These are phyloP conservation scores for Clostera curtula DNA, from an alignment of 2,888 invertebrate species.

Conservation along the genomic window DNA sequence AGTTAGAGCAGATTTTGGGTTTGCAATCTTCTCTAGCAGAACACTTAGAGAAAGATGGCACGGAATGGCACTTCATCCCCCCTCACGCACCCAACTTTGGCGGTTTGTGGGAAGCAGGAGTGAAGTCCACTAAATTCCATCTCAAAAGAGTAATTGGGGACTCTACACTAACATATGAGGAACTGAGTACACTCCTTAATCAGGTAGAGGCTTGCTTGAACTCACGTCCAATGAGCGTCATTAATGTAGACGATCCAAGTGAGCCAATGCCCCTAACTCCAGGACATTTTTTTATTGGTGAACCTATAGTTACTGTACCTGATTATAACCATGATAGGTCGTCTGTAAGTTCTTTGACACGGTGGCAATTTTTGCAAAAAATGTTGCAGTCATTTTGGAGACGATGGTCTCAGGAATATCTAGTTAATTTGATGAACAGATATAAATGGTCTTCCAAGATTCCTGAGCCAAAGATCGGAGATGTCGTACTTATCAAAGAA, in stretches of 20 bases:
- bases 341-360: background rate
- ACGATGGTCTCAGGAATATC: constrained; percentile 4
- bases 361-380: constrained; percentile 3
- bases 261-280: constrained; percentile 1
- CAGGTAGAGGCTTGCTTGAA: too few species aligned
- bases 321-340: constrained; percentile 1
- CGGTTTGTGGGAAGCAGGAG: too few species aligned
- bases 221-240: background rate
- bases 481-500: constrained; percentile 3
- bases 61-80: too few species aligned
- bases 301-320: constrained; percentile 1
- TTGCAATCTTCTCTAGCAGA: too few species aligned
- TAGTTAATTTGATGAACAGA: background rate
- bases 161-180: too few species aligned
- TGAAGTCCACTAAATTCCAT: too few species aligned
- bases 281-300: constrained; percentile 4
- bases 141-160: too few species aligned
- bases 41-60: too few species aligned
- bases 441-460: constrained; percentile 3
- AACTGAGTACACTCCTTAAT: too few species aligned
- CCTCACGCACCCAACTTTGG: too few species aligned
- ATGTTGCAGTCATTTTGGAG: constrained; percentile 4
- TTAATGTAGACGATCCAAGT: background rate
- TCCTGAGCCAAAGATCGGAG: constrained; percentile 1
- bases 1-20: too few species aligned